A percentile compares a stretch with the other conserved stretches of the same genome.
These are phyloP conservation scores for Brachylomia viminalis DNA, from an alignment of 2,888 invertebrate genomes.

Conservation along the genomic window DNA sequence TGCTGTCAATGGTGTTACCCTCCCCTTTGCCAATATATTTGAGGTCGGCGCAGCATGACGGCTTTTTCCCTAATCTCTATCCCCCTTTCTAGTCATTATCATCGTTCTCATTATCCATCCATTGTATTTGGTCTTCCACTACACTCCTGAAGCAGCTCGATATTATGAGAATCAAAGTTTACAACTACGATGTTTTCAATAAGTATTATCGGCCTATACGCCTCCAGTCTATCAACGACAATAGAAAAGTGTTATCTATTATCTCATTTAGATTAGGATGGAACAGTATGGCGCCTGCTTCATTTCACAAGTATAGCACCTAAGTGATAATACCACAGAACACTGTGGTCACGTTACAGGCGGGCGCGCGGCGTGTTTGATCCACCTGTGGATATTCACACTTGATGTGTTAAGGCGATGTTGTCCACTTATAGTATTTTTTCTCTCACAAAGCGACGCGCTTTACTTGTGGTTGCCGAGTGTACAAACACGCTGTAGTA, in stretches of 20 bases:
- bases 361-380: conserved; percentile 21
- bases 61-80: neutral
- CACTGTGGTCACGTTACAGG: conserved; percentile 6
- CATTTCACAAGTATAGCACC: conserved; percentile 32
- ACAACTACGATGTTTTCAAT: neutral
- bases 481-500: too few species aligned
- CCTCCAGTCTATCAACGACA: conserved; percentile 4
- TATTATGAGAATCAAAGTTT: neutral
- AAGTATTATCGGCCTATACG: neutral
- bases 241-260: conserved; percentile 23
- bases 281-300: conserved; percentile 32
- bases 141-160: neutral
- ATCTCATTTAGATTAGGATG: conserved; percentile 25
- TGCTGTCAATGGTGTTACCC: neutral
- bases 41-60: neutral
- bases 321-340: conserved; percentile 34
- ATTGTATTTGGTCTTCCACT: neutral
- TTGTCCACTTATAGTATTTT: neutral
- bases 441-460: too few species aligned
- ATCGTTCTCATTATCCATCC: neutral
- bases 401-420: conserved; percentile 41
- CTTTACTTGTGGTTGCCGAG: too few species aligned
- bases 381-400: conserved; percentile 44
- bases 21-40: neutral
- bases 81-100: neutral